Conservation (phyloP, 2,113 vertebrate genomes). For the Delphinus delphis region DNA sequence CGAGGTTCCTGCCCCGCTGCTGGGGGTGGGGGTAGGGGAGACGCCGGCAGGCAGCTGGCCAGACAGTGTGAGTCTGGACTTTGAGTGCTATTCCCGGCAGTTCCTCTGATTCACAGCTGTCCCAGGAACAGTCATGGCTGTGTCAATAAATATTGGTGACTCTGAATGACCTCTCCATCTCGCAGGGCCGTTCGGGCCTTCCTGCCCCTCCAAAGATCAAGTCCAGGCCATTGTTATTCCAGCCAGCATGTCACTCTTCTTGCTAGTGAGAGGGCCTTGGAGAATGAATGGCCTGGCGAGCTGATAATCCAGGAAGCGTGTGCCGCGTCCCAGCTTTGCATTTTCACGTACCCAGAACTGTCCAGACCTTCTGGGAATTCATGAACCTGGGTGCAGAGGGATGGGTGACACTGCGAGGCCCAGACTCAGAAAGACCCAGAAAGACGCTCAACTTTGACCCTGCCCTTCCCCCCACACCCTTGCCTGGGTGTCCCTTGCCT, state of each 20-base stretch:
- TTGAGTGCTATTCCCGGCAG: conserved; percentile 62
- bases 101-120: conserved; percentile 78
- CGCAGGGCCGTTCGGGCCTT: conserved; percentile 52
- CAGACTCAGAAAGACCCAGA: background rate
- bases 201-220: conserved; percentile 57
- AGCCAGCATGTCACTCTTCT: background rate
- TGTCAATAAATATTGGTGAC: conserved; percentile 76
- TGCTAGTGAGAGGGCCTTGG: background rate
- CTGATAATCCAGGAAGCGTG: background rate
- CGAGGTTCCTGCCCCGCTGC: background rate
- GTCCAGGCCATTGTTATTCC: conserved; percentile 19
- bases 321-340: background rate
- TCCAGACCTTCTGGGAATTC: background rate
- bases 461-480: background rate
- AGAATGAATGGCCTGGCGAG: background rate
- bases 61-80: conserved; percentile 70
- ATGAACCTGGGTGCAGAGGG: rapidly evolving
- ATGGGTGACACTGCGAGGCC: background rate
- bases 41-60: background rate
- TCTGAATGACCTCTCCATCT: conserved; percentile 68
- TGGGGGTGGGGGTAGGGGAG: background rate
- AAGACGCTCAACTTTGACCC: background rate
- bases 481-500: background rate
- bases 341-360: too few relatives aligned
- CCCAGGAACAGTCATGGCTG: conserved; percentile 70